A percentile compares a stretch with the other conserved stretches of the same genome.
These are phyloP conservation scores for Leuciscus idus DNA, from an alignment of 2,113 vertebrate species.

Conservation along the genomic window DNA sequence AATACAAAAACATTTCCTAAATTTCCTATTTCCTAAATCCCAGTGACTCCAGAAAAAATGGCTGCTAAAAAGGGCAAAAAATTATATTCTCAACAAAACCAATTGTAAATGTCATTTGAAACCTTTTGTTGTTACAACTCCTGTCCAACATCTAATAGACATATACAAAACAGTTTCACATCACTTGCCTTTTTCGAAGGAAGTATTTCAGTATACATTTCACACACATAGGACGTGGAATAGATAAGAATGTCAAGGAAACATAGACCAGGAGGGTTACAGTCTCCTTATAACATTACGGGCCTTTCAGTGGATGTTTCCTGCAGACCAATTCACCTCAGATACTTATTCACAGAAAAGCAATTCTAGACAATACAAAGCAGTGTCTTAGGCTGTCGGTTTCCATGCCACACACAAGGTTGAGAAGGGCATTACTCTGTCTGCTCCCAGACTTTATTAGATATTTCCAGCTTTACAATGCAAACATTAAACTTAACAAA, in stretches of 20 bases:
- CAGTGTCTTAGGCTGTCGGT: constrained; percentile 11
- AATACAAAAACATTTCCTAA: too few species aligned
- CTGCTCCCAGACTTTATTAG: constrained; percentile 31
- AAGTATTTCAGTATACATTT: neutral
- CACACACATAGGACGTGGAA: neutral
- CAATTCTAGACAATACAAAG: constrained; percentile 6
- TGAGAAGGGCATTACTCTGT: constrained; percentile 25
- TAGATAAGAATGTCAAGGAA: neutral
- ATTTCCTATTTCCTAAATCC: too few species aligned
- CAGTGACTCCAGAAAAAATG: too few species aligned
- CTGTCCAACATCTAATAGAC: too few species aligned
- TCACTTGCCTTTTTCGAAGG: neutral
- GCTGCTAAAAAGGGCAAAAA: too few species aligned
- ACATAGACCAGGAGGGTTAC: neutral
- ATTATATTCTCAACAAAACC: too few species aligned
- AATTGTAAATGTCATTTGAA: too few species aligned
- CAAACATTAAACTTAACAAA: constrained; percentile 54
- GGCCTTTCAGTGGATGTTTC: neutral
- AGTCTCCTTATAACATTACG: neutral
- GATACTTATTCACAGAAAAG: constrained; percentile 24
- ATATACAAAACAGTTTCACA: neutral
- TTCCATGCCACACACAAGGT: constrained; percentile 20
- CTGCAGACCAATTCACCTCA: neutral
- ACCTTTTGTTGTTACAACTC: too few species aligned
- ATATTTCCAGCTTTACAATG: constrained; percentile 36